These are phyloP conservation scores for Leptinotarsa defecta DNA, from an alignment of 1,140 invertebrate genomes.

Conservation along the genomic window DNA sequence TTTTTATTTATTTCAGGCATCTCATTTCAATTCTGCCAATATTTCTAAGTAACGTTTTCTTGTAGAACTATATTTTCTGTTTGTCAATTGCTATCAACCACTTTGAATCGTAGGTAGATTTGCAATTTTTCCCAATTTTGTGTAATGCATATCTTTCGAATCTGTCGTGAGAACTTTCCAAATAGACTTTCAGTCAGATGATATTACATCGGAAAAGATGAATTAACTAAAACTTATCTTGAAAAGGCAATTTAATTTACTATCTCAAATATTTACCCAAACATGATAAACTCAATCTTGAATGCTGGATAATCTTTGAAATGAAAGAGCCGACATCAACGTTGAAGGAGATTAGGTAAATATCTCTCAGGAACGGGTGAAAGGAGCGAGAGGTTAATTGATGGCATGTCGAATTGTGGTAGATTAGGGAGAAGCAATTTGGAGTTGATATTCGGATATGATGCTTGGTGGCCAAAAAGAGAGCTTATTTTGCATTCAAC, in stretches of 20 bases:
- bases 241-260: conserved; percentile 10
- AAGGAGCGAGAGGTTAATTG: conserved; percentile 13
- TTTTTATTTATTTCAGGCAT: too few species aligned
- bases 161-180: too few species aligned
- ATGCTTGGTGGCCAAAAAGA: background rate
- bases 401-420: conserved; percentile 5
- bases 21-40: too few species aligned
- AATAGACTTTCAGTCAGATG: too few species aligned
- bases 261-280: conserved; percentile 15
- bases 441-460: conserved; percentile 2
- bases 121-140: too few species aligned
- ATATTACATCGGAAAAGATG: background rate
- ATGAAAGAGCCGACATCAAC: conserved; percentile 25
- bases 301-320: conserved; percentile 13
- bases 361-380: background rate
- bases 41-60: too few species aligned
- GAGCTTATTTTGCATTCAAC: background rate
- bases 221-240: background rate
- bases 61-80: too few species aligned
- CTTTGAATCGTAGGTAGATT: too few species aligned
- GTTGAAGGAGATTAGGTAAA: conserved; percentile 19
- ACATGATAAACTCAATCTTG: conserved; percentile 22
- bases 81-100: too few species aligned
- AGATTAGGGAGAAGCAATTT: background rate
- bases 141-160: too few species aligned